Percentiles rank a stretch among this genome's conserved stretches.
Evolutionary conservation across 2,113 vertebrate species (phyloP).

Genomic region (Hydrochoerus hydrochaeris): DNA sequence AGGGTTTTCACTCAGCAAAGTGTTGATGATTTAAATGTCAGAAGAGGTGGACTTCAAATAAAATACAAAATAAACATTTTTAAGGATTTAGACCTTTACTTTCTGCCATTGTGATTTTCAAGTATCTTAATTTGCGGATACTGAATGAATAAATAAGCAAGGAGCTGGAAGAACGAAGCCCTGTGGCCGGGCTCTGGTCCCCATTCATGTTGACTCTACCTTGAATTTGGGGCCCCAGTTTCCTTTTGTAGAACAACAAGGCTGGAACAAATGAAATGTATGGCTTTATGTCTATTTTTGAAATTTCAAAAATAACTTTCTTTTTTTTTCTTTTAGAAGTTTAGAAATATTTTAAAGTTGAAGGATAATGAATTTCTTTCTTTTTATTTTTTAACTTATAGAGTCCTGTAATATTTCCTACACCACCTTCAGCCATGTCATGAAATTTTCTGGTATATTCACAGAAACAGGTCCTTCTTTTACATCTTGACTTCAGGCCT

Average conservation of each 20-base stretch:
- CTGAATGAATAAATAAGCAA: background rate
- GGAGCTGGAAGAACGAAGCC: background rate
- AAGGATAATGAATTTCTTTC: background rate
- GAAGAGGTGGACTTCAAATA: slow-evolving; percentile 17
- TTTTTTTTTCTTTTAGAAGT: slow-evolving; percentile 22
- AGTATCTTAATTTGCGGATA: background rate
- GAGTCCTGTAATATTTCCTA: background rate
- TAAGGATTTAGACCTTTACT: slow-evolving; percentile 34
- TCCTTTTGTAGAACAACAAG: background rate
- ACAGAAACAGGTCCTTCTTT: slow-evolving; percentile 22
- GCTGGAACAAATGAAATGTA: background rate
- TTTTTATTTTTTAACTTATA: background rate
- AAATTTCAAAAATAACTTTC: slow-evolving; percentile 34
- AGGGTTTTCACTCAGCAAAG: background rate
- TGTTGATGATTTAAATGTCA: slow-evolving; percentile 29
- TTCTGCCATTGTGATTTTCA: background rate
- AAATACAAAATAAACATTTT: slow-evolving; percentile 42
- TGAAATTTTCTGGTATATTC: background rate
- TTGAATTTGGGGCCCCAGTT: background rate
- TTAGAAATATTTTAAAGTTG: background rate
- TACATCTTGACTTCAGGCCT: slow-evolving; percentile 18
- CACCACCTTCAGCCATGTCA: background rate
- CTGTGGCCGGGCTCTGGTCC: background rate
- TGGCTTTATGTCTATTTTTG: background rate
- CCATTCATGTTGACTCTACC: background rate